These are phyloP conservation scores for Lethenteron camtschaticum DNA, from an alignment of 2,113 vertebrate species.

Conservation along the genomic window DNA sequence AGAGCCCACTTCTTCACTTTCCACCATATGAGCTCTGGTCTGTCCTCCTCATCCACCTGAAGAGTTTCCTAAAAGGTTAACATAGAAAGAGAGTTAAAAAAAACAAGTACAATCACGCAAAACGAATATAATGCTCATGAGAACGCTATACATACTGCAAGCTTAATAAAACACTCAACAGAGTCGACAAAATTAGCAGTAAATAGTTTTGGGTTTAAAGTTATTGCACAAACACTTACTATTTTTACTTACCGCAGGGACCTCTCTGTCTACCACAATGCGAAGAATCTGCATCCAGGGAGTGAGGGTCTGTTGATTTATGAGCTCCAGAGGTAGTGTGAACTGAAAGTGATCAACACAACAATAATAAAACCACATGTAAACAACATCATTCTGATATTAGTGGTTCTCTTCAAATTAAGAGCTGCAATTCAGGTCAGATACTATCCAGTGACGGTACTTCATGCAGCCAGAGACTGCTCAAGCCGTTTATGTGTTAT, in stretches of 20 bases:
- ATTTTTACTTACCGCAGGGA: slow-evolving; percentile 57
- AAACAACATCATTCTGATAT: neutral
- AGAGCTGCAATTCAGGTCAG: neutral
- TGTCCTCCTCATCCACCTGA: slow-evolving; percentile 80
- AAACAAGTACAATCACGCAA: too few relatives aligned
- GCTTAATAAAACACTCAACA: too few relatives aligned
- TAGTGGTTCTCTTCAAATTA: neutral
- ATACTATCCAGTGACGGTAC: neutral
- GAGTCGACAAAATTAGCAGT: too few relatives aligned
- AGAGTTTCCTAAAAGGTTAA: slow-evolving; percentile 44
- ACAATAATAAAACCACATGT: slow-evolving; percentile 1
- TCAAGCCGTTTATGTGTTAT: neutral
- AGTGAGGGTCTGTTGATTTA: slow-evolving; percentile 84
- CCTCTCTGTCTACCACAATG: slow-evolving; percentile 79
- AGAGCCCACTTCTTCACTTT: slow-evolving; percentile 97
- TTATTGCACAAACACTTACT: neutral
- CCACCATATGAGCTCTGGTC: slow-evolving; percentile 84
- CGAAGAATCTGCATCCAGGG: slow-evolving; percentile 97
- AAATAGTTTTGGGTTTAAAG: too few relatives aligned
- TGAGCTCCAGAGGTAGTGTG: slow-evolving; percentile 82
- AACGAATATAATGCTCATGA: too few relatives aligned
- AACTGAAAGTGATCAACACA: slow-evolving; percentile 28
- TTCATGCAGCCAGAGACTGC: neutral
- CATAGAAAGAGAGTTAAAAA: too few relatives aligned
- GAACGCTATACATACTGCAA: too few relatives aligned